These are phyloP conservation scores for Porites cylindrica DNA, from an alignment of 92 coral and sea anemone species.

Conservation along the genomic window DNA sequence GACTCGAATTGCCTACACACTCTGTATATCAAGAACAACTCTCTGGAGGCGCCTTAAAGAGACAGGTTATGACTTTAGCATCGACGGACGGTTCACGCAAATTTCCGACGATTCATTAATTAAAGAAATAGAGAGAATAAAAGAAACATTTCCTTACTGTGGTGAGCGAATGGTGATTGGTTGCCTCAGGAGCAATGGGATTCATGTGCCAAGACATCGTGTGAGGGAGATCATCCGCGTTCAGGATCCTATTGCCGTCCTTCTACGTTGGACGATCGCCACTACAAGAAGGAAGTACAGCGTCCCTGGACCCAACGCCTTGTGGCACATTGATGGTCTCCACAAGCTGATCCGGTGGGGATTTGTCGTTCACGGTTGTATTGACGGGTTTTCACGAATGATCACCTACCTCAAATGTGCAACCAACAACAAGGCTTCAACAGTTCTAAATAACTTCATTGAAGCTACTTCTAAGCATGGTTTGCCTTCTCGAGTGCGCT, in stretches of 20 bases:
- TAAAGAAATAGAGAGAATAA: background rate
- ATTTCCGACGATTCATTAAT: slow-evolving; percentile 7
- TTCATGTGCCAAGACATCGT: no score
- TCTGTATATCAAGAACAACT: no score
- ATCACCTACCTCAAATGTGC: slow-evolving; percentile 46
- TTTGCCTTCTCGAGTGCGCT: slow-evolving; percentile 52
- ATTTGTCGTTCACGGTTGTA: slow-evolving; percentile 50
- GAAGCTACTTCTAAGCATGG: slow-evolving; percentile 40
- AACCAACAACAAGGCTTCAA: slow-evolving; percentile 47
- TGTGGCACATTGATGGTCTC: no score
- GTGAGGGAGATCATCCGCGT: no score
- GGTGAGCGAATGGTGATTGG: slow-evolving; percentile 38
- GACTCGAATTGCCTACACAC: no score
- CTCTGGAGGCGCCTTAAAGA: no score
- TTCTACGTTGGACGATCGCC: no score
- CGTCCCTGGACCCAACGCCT: no score
- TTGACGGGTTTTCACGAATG: slow-evolving; percentile 60
- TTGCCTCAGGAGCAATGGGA: background rate
- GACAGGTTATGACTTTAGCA: no score
- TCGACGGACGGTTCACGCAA: background rate
- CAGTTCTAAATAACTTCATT: slow-evolving; percentile 8
- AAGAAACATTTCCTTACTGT: slow-evolving; percentile 35
- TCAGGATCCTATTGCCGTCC: no score
- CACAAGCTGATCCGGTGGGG: no score
- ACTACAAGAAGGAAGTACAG: no score